phyloP scores from a whole-genome alignment of 2,113 vertebrate genomes.

The Rattus rattus region DNA sequence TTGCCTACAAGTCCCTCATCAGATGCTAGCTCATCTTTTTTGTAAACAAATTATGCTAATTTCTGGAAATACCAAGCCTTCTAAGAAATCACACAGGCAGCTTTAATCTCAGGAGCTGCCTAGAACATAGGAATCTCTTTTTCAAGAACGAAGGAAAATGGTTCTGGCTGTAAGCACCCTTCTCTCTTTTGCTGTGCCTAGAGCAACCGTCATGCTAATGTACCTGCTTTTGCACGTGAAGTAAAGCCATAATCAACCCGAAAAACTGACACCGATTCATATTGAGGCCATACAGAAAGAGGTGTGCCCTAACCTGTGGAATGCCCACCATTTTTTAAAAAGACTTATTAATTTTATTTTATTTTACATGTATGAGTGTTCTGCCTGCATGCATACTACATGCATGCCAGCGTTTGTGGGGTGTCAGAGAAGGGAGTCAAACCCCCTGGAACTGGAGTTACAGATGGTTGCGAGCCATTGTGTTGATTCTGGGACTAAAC shows the following conservation, averaged over 20 bases:
- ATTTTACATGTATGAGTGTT: background rate
- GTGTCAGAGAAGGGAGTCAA: too few species aligned
- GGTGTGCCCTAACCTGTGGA: background rate
- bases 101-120: conserved; percentile 48
- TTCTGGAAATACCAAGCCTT: conserved; percentile 48
- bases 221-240: conserved; percentile 28
- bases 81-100: conserved; percentile 25
- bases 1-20: conserved; percentile 55
- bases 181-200: background rate
- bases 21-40: conserved; percentile 41
- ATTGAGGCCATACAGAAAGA: conserved; percentile 16
- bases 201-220: conserved; percentile 5
- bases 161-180: background rate
- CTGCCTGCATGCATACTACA: background rate
- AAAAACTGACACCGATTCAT: background rate
- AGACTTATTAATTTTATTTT: background rate
- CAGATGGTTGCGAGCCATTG: background rate
- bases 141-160: background rate
- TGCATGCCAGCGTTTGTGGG: too few species aligned
- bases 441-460: background rate
- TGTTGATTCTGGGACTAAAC: background rate
- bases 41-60: conserved; percentile 62
- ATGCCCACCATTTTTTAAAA: background rate
- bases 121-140: conserved; percentile 7
- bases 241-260: background rate